Evolutionary conservation across 2,888 invertebrate species (phyloP), one percentile per base, ranked within the genome.

Genomic region (Lithophane ornitopus): DNA sequence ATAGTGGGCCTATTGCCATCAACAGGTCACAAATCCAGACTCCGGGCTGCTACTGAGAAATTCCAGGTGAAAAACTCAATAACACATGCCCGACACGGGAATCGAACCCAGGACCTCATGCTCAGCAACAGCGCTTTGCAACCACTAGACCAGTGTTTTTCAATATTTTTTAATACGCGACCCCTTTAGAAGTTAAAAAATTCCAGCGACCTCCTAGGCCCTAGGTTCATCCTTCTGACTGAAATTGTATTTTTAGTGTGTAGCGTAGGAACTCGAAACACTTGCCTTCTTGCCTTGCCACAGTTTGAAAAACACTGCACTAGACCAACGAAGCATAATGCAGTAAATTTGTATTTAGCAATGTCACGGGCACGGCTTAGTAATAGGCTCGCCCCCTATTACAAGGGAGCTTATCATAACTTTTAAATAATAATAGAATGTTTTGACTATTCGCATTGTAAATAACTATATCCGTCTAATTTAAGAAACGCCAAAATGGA

Each of bases 401-500:
- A 22, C 49, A 8, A 9, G 22, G 52, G 11, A n/a, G 11, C 11
- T 22, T 22, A 52, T 52, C 52, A 3, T 52, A 52, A n/a, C 11
- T 52, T 52, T n/a, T 52, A 11, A 19, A 58, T 28, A 58, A 58
- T 58, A 9, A 58, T 26, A 9, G 12, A 39, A 22, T 22, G 22
- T 61, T 22, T 12, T 61, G 22, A 61, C 39, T 61, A n/a, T 8
- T 39, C 22, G 0, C 14, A 39, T 14, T 16, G 63, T 63, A 63
- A 63, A 71, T 68, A 67, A 70, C 59, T 28, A 54, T 22, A 39
- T 46, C 41, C 46, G 41, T 81, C 49, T 77, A 61, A 76, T 77
- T 74, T 81, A 65, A 77, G 81, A 78, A 78, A 78, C n/a, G 71
- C 65, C 63, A 74, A 59, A 66, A 70, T 70, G 49, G 44, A 73